Percentiles rank a stretch among this genome's conserved stretches.
phyloP scores from a whole-genome alignment of 1,140 invertebrate species.

The Bombus picipes region DNA sequence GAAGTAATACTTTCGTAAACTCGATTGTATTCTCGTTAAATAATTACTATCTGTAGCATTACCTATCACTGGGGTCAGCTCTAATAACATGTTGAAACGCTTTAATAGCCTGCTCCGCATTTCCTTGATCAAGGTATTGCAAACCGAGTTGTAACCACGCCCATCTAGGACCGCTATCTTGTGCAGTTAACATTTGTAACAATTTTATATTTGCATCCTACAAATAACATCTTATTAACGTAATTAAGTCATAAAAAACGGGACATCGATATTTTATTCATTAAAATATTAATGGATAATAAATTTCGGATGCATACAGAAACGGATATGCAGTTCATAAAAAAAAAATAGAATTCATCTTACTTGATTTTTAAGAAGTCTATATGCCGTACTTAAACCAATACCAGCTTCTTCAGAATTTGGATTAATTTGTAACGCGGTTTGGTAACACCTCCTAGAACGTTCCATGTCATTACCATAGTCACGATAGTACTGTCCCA shows the following conservation, averaged over 20 bases:
- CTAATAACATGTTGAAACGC: constrained; percentile 90
- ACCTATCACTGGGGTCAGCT: constrained; percentile 87
- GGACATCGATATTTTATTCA: not conserved
- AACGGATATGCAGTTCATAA: not conserved
- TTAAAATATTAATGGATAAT: not conserved
- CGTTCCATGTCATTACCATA: constrained; percentile 85
- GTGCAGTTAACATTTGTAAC: constrained; percentile 84
- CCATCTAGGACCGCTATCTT: constrained; percentile 86
- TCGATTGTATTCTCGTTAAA: not conserved
- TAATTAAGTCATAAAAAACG: not conserved
- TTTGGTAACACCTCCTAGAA: constrained; percentile 92
- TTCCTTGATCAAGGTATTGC: constrained; percentile 88
- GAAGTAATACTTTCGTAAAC: not conserved
- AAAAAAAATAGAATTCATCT: constrained; percentile 35
- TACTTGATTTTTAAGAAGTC: constrained; percentile 86
- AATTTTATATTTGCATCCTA: constrained; percentile 88
- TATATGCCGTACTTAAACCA: constrained; percentile 89
- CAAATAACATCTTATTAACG: constrained; percentile 30
- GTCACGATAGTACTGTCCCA: constrained; percentile 89
- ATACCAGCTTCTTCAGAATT: constrained; percentile 86
- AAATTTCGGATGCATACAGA: not conserved
- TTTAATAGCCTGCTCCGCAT: constrained; percentile 88
- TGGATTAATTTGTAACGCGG: constrained; percentile 89
- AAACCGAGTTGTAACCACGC: constrained; percentile 91
- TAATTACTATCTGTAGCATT: constrained; percentile 60